A percentile compares a stretch with the other conserved stretches of the same genome.
Conservation (phyloP, 2,888 invertebrate genomes). For the Phaonia tiefii region DNA sequence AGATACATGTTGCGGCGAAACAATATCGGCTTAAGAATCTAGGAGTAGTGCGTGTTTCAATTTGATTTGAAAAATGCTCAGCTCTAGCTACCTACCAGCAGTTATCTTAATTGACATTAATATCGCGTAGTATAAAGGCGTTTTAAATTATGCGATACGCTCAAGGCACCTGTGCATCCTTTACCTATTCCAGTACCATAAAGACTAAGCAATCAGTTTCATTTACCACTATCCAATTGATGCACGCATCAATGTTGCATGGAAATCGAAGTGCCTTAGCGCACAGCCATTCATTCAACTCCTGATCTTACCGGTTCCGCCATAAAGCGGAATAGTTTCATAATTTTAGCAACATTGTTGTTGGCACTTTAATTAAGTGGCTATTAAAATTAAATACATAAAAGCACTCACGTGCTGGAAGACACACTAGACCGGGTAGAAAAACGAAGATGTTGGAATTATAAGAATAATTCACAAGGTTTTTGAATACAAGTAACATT, state of each 20-base stretch:
- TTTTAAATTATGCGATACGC: constrained; percentile 29
- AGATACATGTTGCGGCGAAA: no score
- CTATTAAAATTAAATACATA: constrained; percentile 37
- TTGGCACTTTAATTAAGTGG: constrained; percentile 38
- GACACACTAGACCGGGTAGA: no score
- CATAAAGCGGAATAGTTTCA: constrained; percentile 10
- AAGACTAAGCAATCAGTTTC: constrained; percentile 11
- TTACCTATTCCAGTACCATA: constrained; percentile 1
- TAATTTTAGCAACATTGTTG: constrained; percentile 50
- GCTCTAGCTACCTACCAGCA: background rate
- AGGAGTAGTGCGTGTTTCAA: background rate
- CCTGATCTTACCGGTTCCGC: constrained; percentile 18
- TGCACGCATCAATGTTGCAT: constrained; percentile 39
- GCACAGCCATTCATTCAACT: background rate
- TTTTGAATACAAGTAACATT: no score
- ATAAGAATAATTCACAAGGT: no score
- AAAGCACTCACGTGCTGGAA: background rate
- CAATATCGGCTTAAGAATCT: no score
- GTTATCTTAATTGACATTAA: constrained; percentile 44
- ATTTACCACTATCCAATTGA: background rate
- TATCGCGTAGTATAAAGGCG: constrained; percentile 33
- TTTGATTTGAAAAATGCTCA: background rate
- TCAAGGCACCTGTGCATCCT: constrained; percentile 7
- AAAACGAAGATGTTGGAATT: no score
- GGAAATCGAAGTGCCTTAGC: background rate